phyloP scores from a whole-genome alignment of 2,797 vertebrate genomes.

The Sebastes goodei region DNA sequence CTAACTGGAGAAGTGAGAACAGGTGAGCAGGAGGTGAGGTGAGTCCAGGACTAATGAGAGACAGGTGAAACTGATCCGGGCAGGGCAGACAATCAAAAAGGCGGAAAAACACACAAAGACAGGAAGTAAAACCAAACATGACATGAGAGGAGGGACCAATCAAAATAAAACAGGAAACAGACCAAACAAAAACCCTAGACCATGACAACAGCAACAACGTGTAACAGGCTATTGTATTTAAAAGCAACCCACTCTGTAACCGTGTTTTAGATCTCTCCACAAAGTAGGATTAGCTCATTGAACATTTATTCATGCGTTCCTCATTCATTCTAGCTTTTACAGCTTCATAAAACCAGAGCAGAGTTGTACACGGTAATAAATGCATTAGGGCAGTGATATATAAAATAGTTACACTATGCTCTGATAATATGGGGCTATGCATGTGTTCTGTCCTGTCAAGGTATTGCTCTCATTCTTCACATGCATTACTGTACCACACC shows the following conservation, averaged over 20 bases:
- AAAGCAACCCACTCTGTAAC: background rate
- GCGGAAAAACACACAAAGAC: too few relatives aligned
- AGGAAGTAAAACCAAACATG: too few relatives aligned
- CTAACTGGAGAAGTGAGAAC: too few relatives aligned
- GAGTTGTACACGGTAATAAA: slow-evolving; percentile 19
- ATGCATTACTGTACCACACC: slow-evolving; percentile 10
- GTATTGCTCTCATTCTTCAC: background rate
- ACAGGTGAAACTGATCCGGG: background rate
- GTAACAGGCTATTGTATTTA: background rate
- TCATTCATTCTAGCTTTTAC: slow-evolving; percentile 1
- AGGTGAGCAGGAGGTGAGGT: background rate
- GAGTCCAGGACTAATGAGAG: background rate
- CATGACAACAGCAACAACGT: background rate
- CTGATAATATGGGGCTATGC: background rate
- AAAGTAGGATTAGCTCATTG: background rate
- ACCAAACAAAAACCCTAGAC: too few relatives aligned
- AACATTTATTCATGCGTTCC: slow-evolving; percentile 10
- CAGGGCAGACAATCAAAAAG: too few relatives aligned
- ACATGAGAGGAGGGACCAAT: too few relatives aligned
- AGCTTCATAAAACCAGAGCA: slow-evolving; percentile 21
- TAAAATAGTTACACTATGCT: slow-evolving; percentile 3
- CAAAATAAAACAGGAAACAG: too few relatives aligned
- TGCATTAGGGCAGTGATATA: background rate
- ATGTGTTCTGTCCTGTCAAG: background rate
- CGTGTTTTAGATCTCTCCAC: background rate